Evolutionary conservation across 2,113 vertebrate species (phyloP).

Genomic region (Pteruthius melanotis): DNA sequence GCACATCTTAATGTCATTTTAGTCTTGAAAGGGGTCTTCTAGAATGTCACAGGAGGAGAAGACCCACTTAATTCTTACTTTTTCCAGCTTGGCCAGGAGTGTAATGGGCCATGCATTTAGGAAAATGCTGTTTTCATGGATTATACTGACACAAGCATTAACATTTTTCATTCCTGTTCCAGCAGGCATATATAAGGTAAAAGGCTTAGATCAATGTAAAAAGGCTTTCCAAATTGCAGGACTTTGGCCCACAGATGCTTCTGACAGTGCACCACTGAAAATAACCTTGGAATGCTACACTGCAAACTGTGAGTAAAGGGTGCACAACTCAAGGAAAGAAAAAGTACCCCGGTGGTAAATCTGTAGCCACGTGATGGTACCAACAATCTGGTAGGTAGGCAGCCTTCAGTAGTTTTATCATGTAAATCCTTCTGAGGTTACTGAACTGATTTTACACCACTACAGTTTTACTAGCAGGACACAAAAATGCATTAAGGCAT

Average conservation of each 20-base stretch:
- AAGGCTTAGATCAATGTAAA: background rate
- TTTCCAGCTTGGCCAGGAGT: background rate
- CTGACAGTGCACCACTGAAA: background rate
- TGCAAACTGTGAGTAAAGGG: background rate
- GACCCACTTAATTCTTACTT: background rate
- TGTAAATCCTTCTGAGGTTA: background rate
- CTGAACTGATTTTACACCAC: background rate
- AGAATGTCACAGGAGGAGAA: background rate
- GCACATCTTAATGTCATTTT: background rate
- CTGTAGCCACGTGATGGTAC: background rate
- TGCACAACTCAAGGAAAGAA: background rate
- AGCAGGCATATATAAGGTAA: background rate
- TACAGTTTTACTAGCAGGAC: background rate
- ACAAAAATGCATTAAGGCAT: background rate
- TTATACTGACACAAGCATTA: background rate
- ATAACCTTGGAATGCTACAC: background rate
- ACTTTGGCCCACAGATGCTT: background rate
- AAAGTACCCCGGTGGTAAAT: background rate
- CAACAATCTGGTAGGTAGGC: background rate
- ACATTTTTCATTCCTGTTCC: background rate
- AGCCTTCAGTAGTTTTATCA: background rate
- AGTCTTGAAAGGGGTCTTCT: background rate
- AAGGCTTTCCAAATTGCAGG: background rate
- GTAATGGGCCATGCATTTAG: background rate
- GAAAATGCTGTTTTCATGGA: background rate